phyloP scores from a whole-genome alignment of 2,797 vertebrate genomes.

The Malurus splendens region DNA sequence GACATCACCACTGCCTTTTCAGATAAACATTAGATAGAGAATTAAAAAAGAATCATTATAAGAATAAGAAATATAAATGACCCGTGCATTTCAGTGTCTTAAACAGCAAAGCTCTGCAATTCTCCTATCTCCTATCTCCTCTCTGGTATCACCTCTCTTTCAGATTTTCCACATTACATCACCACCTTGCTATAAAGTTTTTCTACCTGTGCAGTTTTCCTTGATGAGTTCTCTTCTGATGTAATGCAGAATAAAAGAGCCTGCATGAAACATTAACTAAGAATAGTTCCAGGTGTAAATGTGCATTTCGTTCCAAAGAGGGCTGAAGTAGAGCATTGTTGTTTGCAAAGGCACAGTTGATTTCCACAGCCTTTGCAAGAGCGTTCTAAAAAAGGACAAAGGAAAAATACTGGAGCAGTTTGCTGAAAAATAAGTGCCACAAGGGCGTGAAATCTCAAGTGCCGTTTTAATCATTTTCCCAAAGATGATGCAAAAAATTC shows the following conservation, averaged over 20 bases:
- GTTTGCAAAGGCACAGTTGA: background rate
- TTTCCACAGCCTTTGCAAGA: background rate
- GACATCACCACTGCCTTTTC: background rate
- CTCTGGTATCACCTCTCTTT: background rate
- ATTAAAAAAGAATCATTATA: background rate
- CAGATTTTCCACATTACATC: background rate
- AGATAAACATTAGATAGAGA: background rate
- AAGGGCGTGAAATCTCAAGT: background rate
- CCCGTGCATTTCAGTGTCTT: background rate
- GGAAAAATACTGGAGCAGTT: background rate
- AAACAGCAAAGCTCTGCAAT: background rate
- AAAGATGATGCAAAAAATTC: background rate
- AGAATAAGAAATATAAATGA: background rate
- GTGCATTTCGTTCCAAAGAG: background rate
- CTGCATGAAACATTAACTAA: background rate
- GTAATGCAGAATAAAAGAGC: background rate
- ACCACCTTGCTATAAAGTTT: background rate
- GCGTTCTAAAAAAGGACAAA: background rate
- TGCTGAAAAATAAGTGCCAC: background rate
- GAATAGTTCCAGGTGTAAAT: conserved; percentile 12
- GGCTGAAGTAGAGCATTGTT: background rate
- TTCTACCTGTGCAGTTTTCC: background rate
- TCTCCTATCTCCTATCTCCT: background rate
- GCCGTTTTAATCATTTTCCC: background rate
- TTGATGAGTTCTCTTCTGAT: background rate